Percentiles rank a stretch among this genome's conserved stretches.
Conservation (phyloP, 2,113 vertebrate genomes). For the Sceloporus tristichus region DNA sequence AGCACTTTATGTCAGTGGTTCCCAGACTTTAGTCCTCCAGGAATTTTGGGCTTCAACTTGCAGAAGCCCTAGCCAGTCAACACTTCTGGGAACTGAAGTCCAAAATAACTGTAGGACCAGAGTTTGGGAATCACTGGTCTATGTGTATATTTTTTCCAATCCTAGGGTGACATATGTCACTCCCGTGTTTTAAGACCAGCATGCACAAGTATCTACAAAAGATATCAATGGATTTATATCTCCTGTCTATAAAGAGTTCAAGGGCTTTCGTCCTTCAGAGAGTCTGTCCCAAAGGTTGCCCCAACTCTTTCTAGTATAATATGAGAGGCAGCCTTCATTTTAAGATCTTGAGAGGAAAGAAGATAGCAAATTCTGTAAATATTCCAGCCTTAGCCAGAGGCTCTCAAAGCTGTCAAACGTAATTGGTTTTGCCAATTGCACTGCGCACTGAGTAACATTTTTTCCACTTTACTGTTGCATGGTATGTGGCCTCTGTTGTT, state of each 20-base stretch:
- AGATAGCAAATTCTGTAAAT: not conserved
- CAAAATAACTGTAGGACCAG: no score
- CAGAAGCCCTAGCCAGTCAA: no score
- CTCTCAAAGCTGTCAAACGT: not conserved
- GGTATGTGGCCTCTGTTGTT: not conserved
- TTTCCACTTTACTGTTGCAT: not conserved
- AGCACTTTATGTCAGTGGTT: not conserved
- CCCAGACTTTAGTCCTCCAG: no score
- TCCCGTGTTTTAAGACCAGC: not conserved
- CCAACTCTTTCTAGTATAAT: not conserved
- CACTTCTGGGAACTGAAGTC: no score
- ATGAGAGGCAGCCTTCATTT: not conserved
- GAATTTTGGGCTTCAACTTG: no score
- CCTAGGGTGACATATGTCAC: not conserved
- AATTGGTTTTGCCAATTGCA: not conserved
- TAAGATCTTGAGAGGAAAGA: not conserved
- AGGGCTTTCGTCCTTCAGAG: not conserved
- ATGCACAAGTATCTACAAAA: not conserved
- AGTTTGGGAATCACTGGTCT: no score
- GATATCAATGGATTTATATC: not conserved
- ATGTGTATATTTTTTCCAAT: no score
- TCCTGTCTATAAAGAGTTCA: not conserved
- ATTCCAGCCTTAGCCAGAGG: not conserved
- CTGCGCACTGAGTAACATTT: not conserved
- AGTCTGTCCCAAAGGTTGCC: not conserved